A percentile compares a stretch with the other conserved stretches of the same genome.
phyloP scores from a whole-genome alignment of 2,113 vertebrate species.

The Hemichromis elongatus region DNA sequence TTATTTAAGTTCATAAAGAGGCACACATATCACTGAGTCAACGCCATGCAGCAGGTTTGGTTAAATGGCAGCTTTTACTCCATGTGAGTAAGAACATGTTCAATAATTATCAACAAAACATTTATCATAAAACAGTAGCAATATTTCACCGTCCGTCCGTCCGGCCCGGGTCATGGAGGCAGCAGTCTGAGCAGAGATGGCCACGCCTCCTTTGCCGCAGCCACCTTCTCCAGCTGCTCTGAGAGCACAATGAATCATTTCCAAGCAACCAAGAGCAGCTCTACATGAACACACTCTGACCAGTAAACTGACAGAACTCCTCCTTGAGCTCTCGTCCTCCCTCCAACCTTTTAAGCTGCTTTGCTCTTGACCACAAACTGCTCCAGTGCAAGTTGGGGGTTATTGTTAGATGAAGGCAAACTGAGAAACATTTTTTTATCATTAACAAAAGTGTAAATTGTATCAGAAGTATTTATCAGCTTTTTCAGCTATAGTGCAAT shows the following conservation, averaged over 20 bases:
- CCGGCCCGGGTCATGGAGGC: rapidly evolving
- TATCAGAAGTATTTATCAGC: not conserved
- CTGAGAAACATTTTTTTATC: not conserved
- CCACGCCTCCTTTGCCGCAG: rapidly evolving
- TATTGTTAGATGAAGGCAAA: not conserved
- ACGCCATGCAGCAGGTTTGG: not conserved
- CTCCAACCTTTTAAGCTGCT: not conserved
- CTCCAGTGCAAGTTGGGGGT: not conserved
- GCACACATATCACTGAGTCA: rapidly evolving
- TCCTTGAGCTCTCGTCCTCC: not conserved
- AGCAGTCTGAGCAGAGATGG: not conserved
- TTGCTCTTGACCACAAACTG: not conserved
- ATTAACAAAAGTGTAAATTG: not conserved
- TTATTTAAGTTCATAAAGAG: not conserved
- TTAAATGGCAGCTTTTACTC: not conserved
- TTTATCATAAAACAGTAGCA: not conserved
- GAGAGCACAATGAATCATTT: rapidly evolving
- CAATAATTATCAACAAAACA: rapidly evolving
- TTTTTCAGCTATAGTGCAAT: not conserved
- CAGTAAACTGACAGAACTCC: not conserved
- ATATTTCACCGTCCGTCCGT: rapidly evolving
- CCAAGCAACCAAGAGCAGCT: not conserved
- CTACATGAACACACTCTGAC: not conserved
- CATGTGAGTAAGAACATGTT: not conserved
- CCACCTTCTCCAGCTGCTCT: not conserved